Evolutionary conservation across 1,140 invertebrate genomes (phyloP), one percentile per base, ranked within the genome.

Genomic region (Brevipalpus yothersi): DNA sequence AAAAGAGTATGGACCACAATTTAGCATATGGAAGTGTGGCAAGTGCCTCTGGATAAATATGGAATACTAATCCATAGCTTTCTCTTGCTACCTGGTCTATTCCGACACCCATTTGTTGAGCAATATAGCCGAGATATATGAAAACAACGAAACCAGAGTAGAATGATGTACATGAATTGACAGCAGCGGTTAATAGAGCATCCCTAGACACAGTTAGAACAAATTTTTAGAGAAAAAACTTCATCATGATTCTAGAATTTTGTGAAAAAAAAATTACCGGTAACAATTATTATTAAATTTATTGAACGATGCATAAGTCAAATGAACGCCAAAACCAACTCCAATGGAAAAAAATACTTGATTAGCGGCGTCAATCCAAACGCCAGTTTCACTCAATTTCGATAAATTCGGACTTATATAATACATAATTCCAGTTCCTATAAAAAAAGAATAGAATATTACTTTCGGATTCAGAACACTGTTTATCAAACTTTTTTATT

Each of bases 101-200:
- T 0, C 82, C 80, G 58, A 86, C 77, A 9, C 83, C 80, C 54
- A 87, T 82, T 67, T 81, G 79, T 42, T 82, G 75, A 10, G 85
- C 79, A 77, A 93, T 88, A 69, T 90, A 95, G 1, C 92, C 92
- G 12, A 95, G 74, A 57, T 90, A 88, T 0, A 87, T 86, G 72
- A 94, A 94, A 21, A 94, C 87, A 4, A 92, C 88, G 66, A 93
- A 86, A 0, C 89, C 90, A 17, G 86, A 85, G 72, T 87, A 89
- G 60, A 94, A 80, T 69, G 86, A 91, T 0, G 89, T 92, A 21
- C 82, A 81, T 65, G 82, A 82, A 71, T 92, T 92, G 2, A 91
- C 76, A 10, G 67, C 66, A 2, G 72, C 73, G 0, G 76, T 78
- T 21, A 76, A 69, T 15, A 78, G 63, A 58, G 72, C 73, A 64